phyloP scores from a whole-genome alignment of 2,113 vertebrate genomes.

The Pollachius pollachius region DNA sequence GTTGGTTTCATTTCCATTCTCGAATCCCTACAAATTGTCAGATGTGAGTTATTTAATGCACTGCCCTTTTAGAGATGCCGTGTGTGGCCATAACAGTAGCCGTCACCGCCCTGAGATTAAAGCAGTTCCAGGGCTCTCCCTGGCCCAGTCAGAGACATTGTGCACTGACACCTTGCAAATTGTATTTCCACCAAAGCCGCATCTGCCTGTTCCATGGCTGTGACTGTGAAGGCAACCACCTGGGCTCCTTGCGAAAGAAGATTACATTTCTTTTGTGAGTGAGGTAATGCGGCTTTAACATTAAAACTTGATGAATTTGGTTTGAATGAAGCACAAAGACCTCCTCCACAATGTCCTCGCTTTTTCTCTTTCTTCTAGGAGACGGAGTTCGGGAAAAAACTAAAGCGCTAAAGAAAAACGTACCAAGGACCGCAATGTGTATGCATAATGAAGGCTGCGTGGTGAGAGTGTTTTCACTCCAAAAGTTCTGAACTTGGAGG shows the following conservation, averaged over 20 bases:
- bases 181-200: background rate
- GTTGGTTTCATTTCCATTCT: too few relatives aligned
- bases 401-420: too few relatives aligned
- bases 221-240: constrained; percentile 20
- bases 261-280: background rate
- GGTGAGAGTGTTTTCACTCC: constrained; percentile 40
- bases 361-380: background rate
- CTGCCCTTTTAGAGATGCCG: too few relatives aligned
- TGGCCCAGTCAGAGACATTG: too few relatives aligned
- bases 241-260: constrained; percentile 11
- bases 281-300: constrained; percentile 6
- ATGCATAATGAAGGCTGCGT: constrained; percentile 25
- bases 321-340: constrained; percentile 13
- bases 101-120: too few relatives aligned
- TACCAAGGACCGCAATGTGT: background rate
- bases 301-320: background rate
- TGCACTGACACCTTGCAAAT: too few relatives aligned
- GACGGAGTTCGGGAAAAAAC: too few relatives aligned
- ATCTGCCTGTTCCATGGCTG: constrained; percentile 14
- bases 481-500: constrained; percentile 43
- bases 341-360: background rate
- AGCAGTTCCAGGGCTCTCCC: too few relatives aligned
- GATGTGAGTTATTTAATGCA: too few relatives aligned
- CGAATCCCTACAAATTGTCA: too few relatives aligned
- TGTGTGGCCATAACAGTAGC: too few relatives aligned